Conservation (phyloP, 2,888 invertebrate genomes). For the Folsomia candida region DNA sequence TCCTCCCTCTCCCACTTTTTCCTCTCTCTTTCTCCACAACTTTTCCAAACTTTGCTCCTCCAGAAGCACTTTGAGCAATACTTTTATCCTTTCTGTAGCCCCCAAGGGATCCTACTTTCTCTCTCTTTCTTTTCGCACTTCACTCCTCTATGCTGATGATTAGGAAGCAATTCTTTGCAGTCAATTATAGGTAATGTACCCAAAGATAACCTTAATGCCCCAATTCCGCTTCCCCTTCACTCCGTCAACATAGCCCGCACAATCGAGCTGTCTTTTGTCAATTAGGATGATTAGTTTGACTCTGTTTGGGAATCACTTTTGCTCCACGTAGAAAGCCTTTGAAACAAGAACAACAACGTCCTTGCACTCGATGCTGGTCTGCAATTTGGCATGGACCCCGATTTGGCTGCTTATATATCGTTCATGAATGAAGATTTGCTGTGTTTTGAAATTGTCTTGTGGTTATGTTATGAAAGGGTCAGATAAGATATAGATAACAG, state of each 20-base stretch:
- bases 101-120: slow-evolving; percentile 33
- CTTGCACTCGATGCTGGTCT: too few species aligned
- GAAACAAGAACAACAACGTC: too few species aligned
- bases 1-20: background rate
- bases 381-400: too few species aligned
- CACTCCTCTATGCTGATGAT: background rate
- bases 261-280: slow-evolving; percentile 6
- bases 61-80: background rate
- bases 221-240: too few species aligned
- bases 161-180: background rate
- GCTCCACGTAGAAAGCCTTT: background rate
- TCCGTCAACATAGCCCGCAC: too few species aligned
- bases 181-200: background rate
- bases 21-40: too few species aligned
- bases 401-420: too few species aligned
- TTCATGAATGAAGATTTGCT: too few species aligned
- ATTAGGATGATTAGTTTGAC: background rate
- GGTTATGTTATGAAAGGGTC: background rate
- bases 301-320: background rate
- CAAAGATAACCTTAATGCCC: background rate
- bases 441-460: too few species aligned
- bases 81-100: slow-evolving; percentile 23
- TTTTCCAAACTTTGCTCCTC: slow-evolving; percentile 1
- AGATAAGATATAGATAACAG: background rate
- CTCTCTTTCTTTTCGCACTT: too few species aligned